Base-by-base conservation (phyloP, 2,797 vertebrate species). In the Falco rusticolus region DNA sequence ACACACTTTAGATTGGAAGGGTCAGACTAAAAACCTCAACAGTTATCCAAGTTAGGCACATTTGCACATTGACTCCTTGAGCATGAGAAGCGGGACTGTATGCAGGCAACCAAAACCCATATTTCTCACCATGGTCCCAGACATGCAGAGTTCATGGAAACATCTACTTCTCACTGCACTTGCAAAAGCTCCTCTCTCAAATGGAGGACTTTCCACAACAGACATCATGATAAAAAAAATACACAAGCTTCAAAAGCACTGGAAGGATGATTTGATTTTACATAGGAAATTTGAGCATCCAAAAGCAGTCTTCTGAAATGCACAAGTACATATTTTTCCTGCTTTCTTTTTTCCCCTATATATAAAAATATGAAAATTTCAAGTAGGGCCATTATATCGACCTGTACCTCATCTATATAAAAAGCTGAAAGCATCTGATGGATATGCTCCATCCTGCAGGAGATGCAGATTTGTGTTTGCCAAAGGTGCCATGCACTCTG, bases 11-110 rank as follows among this genome's bases (percentile, higher is more conserved):
- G 26, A 66, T 10, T 56, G 14, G 61, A 75, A 74, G 12, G 29
- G 34, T 18, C 77, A 34, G 87, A 54, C 45, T 61, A 89, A 31
- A 64, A 93, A 4, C 5, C 31, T 70, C 13, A 47, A 61, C 21
- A 71, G 22, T 41, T 84, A 60, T 17, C 50, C 10, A 84, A 48
- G 26, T 61, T 56, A 72, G 48, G 26, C 33, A 66, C 2, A 3
- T 53, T 75, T 74, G 51, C 26, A 43, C 0, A 0, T 15, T 74
- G 71, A 31, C 22, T 68, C 29, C 43, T 65, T 61, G 37, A 84
- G n/a, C 48, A 24, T 0, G 0, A 60, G 25, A 83, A 87, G 51
- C 0, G 0, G 50, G 6, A 59, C 24, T 54, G 7, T 0, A 2
- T 50, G 59, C 43, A 71, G 26, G 16, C 60, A 53, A 64, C 33